These are phyloP conservation scores for Lingula anatina DNA, from an alignment of 2,888 invertebrate species.

Conservation along the genomic window DNA sequence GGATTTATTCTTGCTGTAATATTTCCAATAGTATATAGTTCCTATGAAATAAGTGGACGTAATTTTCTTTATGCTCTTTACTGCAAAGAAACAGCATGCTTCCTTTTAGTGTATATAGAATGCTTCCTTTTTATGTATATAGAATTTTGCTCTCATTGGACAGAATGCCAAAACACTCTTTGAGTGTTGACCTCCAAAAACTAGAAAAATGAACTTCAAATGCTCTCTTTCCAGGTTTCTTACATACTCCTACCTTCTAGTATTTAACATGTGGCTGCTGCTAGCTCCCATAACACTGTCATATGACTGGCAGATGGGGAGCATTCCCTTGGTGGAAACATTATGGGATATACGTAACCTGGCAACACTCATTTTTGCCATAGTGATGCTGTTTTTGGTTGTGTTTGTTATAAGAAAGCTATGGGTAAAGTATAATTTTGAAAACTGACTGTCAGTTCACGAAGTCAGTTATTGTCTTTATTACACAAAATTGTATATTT, in stretches of 20 bases:
- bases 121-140: neutral
- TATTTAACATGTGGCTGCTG: conserved; percentile 79
- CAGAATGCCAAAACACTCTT: neutral
- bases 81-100: too few species aligned
- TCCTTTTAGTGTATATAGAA: neutral
- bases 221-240: conserved; percentile 60
- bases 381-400: too few species aligned
- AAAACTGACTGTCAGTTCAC: conserved; percentile 51
- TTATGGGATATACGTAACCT: conserved; percentile 69
- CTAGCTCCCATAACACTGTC: conserved; percentile 72
- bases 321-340: conserved; percentile 71
- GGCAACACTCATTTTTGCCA: conserved; percentile 66
- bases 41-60: too few species aligned
- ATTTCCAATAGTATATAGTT: too few species aligned
- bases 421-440: too few species aligned
- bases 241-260: conserved; percentile 76
- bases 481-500: too few species aligned
- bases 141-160: neutral
- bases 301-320: conserved; percentile 89
- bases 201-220: too few species aligned
- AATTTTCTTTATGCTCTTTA: too few species aligned
- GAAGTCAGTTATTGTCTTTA: too few species aligned
- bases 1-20: too few species aligned
- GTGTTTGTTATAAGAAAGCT: too few species aligned
- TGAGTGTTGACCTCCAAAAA: too few species aligned